Conservation (phyloP, 2,797 vertebrate genomes). For the Falco peregrinus region DNA sequence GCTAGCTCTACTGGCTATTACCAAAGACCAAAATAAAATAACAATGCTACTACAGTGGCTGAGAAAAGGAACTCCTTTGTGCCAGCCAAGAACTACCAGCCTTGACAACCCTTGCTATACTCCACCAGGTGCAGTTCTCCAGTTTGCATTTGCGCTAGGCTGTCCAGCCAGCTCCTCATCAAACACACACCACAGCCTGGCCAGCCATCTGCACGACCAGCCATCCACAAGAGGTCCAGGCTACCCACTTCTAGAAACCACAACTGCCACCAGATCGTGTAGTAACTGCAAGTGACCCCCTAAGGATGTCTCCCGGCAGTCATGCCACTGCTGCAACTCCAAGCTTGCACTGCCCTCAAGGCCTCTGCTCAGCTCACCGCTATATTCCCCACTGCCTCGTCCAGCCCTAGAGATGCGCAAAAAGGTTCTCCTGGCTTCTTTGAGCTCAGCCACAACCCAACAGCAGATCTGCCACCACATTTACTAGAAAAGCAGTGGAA, state of each 20-base stretch:
- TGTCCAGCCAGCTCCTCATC: not conserved
- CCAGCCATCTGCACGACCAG: not conserved
- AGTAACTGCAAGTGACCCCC: not conserved
- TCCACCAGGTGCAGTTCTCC: not conserved
- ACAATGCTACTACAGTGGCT: not conserved
- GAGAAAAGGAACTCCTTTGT: not conserved
- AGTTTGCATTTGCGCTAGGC: not conserved
- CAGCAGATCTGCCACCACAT: not conserved
- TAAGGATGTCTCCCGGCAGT: not conserved
- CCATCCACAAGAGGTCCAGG: not conserved
- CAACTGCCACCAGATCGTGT: not conserved
- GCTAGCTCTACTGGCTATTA: not conserved
- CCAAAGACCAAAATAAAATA: not conserved
- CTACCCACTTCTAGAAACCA: not conserved
- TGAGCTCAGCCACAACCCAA: not conserved
- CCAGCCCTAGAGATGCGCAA: not conserved
- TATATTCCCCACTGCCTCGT: not conserved
- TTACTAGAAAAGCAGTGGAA: not conserved
- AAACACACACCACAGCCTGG: fast-evolving
- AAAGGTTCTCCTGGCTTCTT: not conserved
- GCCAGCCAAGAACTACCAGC: not conserved
- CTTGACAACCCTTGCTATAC: not conserved
- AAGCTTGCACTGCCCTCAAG: not conserved
- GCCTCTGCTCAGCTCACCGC: not conserved
- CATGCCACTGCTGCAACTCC: not conserved